phyloP scores from a whole-genome alignment of 2,113 vertebrate genomes.

The Lagopus muta region DNA sequence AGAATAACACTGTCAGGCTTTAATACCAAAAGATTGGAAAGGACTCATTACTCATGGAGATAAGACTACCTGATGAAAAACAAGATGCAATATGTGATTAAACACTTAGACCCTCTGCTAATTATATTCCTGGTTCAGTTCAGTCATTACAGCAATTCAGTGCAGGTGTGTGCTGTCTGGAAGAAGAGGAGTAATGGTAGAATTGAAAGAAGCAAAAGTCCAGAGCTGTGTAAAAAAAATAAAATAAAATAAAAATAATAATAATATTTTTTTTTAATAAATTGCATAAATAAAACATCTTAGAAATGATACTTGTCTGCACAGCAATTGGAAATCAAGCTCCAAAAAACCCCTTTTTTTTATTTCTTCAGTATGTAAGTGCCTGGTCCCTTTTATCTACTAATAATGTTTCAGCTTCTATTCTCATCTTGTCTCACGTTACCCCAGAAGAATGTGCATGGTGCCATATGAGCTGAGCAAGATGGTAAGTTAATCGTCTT shows the following conservation, averaged over 20 bases:
- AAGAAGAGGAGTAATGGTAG: not conserved
- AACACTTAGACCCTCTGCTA: not conserved
- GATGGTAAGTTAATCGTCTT: conserved; percentile 57
- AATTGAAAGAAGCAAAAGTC: not conserved
- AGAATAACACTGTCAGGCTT: not conserved
- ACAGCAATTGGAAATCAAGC: not conserved
- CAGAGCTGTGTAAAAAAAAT: not conserved
- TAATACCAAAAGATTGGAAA: not conserved
- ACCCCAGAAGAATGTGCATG: not conserved
- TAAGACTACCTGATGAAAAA: not conserved
- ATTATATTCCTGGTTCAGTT: not conserved
- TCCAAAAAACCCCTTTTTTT: not conserved
- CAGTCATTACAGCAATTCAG: not conserved
- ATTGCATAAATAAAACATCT: not conserved
- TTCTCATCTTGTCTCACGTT: not conserved
- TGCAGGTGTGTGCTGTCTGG: not conserved
- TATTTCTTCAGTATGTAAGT: not conserved
- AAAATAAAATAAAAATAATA: not conserved
- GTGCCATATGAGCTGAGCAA: not conserved
- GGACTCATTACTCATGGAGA: not conserved
- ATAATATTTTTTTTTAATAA: no score
- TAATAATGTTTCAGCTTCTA: not conserved
- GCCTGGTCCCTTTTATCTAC: not conserved
- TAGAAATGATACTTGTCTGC: not conserved
- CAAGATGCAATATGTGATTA: not conserved